phyloP scores from a whole-genome alignment of 2,888 invertebrate genomes.

The Rhagonycha fulva region DNA sequence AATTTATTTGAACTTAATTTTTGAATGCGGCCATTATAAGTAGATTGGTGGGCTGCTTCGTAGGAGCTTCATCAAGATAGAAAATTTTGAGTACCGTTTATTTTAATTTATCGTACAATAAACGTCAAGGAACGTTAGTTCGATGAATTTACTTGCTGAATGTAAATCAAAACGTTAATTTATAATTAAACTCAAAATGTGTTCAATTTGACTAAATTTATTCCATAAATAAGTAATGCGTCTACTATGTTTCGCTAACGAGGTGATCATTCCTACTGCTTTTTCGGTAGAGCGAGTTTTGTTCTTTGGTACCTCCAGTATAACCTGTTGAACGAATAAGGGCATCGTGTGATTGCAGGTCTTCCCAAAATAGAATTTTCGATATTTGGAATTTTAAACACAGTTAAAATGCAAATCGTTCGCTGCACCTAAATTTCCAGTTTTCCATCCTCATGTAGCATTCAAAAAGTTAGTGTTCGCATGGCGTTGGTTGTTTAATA shows the following conservation, averaged over 20 bases:
- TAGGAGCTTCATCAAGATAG: neutral
- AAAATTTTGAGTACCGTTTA: neutral
- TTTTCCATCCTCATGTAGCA: too few species aligned
- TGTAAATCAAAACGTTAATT: neutral
- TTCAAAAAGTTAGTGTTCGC: too few species aligned
- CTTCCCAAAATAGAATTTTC: neutral
- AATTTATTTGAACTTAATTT: neutral
- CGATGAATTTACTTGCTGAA: neutral
- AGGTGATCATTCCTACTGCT: neutral
- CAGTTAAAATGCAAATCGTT: neutral
- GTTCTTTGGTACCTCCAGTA: neutral
- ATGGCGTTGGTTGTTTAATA: too few species aligned
- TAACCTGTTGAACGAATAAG: neutral
- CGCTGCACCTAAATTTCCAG: too few species aligned
- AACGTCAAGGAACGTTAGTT: neutral
- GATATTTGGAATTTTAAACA: neutral
- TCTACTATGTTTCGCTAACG: neutral
- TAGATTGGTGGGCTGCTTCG: neutral
- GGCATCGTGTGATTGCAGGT: neutral
- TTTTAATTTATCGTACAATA: neutral
- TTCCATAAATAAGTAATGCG: neutral
- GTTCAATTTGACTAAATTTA: neutral
- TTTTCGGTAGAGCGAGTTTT: neutral
- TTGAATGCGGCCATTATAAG: neutral
- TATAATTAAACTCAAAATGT: neutral